phyloP scores from a whole-genome alignment of 2,797 vertebrate genomes.

The Heteromormyrus szaboi region DNA sequence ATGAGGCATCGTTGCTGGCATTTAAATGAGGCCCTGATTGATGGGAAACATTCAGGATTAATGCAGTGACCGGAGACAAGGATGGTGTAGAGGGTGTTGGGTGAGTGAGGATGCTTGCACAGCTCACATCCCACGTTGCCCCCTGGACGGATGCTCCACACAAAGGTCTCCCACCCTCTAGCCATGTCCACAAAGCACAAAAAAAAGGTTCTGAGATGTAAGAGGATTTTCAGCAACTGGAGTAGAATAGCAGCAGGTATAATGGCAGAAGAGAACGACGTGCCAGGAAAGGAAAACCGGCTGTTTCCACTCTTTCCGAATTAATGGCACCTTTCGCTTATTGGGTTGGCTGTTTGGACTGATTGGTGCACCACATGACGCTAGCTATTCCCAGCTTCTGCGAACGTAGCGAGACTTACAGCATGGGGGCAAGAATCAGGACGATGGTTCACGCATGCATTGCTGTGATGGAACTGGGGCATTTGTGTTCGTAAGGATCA shows the following conservation, averaged over 20 bases:
- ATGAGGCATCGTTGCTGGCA: conserved; percentile 35
- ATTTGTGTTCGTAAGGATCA: neutral
- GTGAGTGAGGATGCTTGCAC: neutral
- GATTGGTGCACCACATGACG: neutral
- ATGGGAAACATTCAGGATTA: neutral
- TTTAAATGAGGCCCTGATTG: conserved; percentile 37
- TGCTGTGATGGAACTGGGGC: neutral
- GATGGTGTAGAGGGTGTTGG: neutral
- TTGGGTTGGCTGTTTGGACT: neutral
- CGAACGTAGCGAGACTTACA: neutral
- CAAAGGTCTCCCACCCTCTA: neutral
- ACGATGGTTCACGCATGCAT: neutral
- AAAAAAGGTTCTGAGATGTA: neutral
- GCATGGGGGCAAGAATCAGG: neutral
- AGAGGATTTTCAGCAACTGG: neutral
- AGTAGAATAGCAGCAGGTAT: neutral
- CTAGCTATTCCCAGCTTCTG: neutral
- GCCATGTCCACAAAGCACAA: neutral
- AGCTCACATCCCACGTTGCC: neutral
- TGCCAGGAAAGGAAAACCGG: neutral
- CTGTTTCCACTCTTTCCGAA: neutral
- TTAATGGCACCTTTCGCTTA: neutral
- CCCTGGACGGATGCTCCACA: neutral
- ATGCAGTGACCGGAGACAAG: neutral
- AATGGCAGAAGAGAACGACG: neutral